A percentile compares a stretch with the other conserved stretches of the same genome.
phyloP scores from a whole-genome alignment of 2,113 vertebrate genomes.

The Melanostigma gelatinosum region DNA sequence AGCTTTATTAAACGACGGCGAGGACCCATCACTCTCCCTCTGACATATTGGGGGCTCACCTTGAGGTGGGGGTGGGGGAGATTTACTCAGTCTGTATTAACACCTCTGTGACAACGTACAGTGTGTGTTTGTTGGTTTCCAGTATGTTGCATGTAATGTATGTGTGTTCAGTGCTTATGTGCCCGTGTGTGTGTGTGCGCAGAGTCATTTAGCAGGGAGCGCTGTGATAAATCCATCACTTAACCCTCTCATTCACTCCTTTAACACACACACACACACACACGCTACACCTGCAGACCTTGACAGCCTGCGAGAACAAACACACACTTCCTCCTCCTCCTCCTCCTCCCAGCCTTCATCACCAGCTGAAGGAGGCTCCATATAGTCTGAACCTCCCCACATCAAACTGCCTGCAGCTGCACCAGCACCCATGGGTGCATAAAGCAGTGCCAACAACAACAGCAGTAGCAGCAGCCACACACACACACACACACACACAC shows the following conservation, averaged over 20 bases:
- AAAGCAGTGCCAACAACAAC: not conserved
- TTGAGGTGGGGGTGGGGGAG: constrained; percentile 23
- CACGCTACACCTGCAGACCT: constrained; percentile 30
- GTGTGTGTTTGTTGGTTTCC: not conserved
- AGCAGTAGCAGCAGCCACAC: not conserved
- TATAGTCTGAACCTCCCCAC: constrained; percentile 17
- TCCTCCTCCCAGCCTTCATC: too few species aligned
- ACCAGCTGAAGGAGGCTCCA: constrained; percentile 44
- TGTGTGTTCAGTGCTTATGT: not conserved
- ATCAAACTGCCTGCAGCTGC: constrained; percentile 54
- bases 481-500: not conserved
- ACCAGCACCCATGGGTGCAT: constrained; percentile 28
- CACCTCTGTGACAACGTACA: not conserved
- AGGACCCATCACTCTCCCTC: constrained; percentile 67
- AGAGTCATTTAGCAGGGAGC: constrained; percentile 43
- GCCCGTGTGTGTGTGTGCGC: not conserved
- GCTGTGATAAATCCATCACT: constrained; percentile 73
- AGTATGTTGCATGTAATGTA: not conserved
- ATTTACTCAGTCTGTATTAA: constrained; percentile 6
- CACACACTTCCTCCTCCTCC: not conserved
- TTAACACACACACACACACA: constrained; percentile 51
- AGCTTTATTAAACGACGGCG: constrained; percentile 71
- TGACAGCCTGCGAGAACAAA: not conserved
- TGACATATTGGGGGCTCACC: constrained; percentile 74
- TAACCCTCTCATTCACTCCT: constrained; percentile 67